Percentiles rank a stretch among this genome's conserved stretches.
Evolutionary conservation across 2,888 invertebrate species (phyloP).

Genomic region (Aleiodes testaceus): DNA sequence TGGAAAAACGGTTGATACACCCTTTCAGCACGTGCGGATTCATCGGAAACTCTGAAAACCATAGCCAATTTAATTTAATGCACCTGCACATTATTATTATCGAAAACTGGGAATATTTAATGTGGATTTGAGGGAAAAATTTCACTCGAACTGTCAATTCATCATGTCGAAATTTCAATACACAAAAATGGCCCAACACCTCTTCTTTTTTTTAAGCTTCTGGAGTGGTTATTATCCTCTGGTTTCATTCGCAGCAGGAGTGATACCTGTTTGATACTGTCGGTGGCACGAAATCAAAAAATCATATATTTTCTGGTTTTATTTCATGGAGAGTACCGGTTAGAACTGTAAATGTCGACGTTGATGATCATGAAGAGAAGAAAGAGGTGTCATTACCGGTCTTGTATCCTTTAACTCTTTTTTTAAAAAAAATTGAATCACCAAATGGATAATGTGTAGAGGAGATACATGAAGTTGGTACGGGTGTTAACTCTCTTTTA

Average conservation of each 20-base stretch:
- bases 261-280: slow-evolving; percentile 22
- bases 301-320: not conserved
- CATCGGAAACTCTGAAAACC: slow-evolving; percentile 15
- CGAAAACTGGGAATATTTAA: no score
- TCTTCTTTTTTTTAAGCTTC: not conserved
- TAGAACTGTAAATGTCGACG: slow-evolving; percentile 25
- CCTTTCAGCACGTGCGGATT: slow-evolving; percentile 29
- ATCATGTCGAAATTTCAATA: slow-evolving; percentile 25
- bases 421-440: no score
- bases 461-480: not conserved
- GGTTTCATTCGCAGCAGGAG: slow-evolving; percentile 19
- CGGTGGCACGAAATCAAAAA: slow-evolving; percentile 11
- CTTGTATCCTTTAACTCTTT: slow-evolving; percentile 6
- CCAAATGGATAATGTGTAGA: no score
- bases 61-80: slow-evolving; percentile 6
- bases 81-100: slow-evolving; percentile 23
- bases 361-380: slow-evolving; percentile 21
- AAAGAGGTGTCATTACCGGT: slow-evolving; percentile 35
- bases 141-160: slow-evolving; percentile 23
- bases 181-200: slow-evolving; percentile 4
- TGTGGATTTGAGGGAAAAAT: not conserved
- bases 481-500: slow-evolving; percentile 23
- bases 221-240: slow-evolving; percentile 23
- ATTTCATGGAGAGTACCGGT: not conserved
- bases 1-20: slow-evolving; percentile 28